Base-by-base conservation (phyloP, 2,888 invertebrate genomes). In the Ichneumoninae sp. region DNA sequence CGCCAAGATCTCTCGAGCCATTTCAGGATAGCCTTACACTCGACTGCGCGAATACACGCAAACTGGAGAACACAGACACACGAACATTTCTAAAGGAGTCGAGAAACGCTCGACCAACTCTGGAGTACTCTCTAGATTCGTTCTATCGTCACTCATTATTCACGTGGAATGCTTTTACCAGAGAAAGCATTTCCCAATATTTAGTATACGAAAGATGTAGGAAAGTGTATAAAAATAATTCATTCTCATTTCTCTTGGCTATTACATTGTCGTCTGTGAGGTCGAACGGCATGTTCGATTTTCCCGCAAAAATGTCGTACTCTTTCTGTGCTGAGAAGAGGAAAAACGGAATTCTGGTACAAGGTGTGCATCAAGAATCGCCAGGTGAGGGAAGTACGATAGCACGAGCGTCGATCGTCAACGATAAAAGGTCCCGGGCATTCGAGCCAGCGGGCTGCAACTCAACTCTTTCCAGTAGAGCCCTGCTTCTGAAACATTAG, bases 1-100 rank as follows among this genome's bases (percentile, higher is more conserved):
- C 84, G 80, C 86, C 83, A 87, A 86, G 86, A 86, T 86, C 86
- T 86, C 86, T 66, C 80, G 75, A 80, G 82, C 87, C 81, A 86
- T 87, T 86, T 74, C 78, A 50, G 83, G 74, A 86, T 86, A 84
- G 81, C 80, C 72, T 77, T 83, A 57, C 76, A 79, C 83, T 75
- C 80, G 69, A 86, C 69, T 77, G 72, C 44, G 50, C 75, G 26
- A 62, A 62, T n/a, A 62, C 83, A 50, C 30, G 52, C 70, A 69
- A 62, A 69, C 52, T 3, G n/a, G 60, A 52, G 19, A 13, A 57
- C 33, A 72, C 50, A 54, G 19, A 60, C 44, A 62, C 62, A 50
- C 33, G 6, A 16, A 78, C 33, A 52, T 79, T 84, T 84, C 65
- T 79, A 66, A 70, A 71, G 60, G 65, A 82, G 62, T 84, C 71